Evolutionary conservation across 2,888 invertebrate genomes (phyloP).

Genomic region (Lamellibrachia satsuma): DNA sequence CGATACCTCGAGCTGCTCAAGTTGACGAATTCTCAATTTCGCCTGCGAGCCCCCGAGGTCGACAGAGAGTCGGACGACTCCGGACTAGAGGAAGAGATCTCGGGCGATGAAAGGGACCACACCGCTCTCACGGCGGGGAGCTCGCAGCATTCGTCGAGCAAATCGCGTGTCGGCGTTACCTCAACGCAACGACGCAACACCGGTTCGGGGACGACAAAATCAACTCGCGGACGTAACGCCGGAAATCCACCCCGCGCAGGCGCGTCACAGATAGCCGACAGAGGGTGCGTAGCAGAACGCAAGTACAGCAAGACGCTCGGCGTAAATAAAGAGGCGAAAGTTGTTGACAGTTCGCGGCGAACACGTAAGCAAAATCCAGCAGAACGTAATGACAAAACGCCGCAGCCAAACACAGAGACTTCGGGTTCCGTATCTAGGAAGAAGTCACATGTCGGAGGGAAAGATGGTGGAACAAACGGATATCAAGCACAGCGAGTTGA

Average conservation of each 20-base stretch:
- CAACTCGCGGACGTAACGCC: background rate
- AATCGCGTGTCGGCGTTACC: background rate
- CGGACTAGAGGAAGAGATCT: background rate
- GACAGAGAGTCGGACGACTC: background rate
- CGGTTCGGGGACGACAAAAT: background rate
- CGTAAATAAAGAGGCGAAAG: background rate
- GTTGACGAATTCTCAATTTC: background rate
- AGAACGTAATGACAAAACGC: background rate
- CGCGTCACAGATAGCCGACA: background rate
- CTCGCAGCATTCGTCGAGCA: background rate
- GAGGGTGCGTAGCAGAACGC: background rate
- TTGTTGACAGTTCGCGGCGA: background rate
- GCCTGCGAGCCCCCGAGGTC: background rate
- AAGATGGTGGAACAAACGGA: background rate
- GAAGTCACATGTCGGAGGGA: background rate
- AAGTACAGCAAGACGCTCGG: background rate
- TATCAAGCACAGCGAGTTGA: background rate
- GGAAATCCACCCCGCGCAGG: background rate
- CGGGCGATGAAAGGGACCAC: background rate
- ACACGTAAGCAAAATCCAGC: background rate
- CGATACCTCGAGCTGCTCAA: background rate
- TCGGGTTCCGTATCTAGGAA: background rate
- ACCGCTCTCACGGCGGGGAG: background rate
- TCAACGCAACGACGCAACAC: background rate
- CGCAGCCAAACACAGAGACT: background rate